Evolutionary conservation across 2,113 vertebrate species (phyloP), one percentile per base, ranked within the genome.

Genomic region (Dolichotis patagonum): DNA sequence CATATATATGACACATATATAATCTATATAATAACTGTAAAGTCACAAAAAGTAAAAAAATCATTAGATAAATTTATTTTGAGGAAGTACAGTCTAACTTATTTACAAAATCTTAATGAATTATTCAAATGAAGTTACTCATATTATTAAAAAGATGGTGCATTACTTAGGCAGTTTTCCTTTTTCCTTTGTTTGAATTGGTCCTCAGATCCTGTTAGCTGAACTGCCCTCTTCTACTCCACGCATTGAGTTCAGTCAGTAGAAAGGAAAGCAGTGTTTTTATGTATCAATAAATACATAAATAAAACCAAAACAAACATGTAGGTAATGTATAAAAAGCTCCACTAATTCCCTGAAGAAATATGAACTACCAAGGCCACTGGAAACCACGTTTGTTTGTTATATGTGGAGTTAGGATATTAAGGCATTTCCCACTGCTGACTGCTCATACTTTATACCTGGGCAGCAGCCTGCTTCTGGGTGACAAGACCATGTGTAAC

Each of bases 41-140:
- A 69, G 49, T 85, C 90, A 84, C 26, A 83, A 92, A 77, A 96
- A 94, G 14, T 46, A 56, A 49, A 69, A n/a, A 41, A 69, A 90
- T 73, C 67, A 78, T 19, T 56, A 49, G 52, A 46, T 56, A 88
- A 78, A 30, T 78, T 49, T 86, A 52, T 41, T 83, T 78, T 80
- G 30, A 89, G 84, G 30, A 32, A 3, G 1, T 95, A 46, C 1
- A 71, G 3, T 86, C 30, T 85, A 84, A 81, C 52, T 78, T 75
- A 65, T 84, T 88, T 83, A 71, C 46, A 62, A 77, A 62, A 10
- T 65, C 69, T 58, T 65, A 86, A 77, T 65, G 35, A 71, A 56
- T 92, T 94, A 62, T 73, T 93, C 73, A 52, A 93, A 95, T 82
- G 17, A 77, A 52, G 54, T 60, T 14, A 88, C 67, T 56, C 30